Conservation (phyloP, 2,113 vertebrate species). For the Ptilonorhynchus violaceus region DNA sequence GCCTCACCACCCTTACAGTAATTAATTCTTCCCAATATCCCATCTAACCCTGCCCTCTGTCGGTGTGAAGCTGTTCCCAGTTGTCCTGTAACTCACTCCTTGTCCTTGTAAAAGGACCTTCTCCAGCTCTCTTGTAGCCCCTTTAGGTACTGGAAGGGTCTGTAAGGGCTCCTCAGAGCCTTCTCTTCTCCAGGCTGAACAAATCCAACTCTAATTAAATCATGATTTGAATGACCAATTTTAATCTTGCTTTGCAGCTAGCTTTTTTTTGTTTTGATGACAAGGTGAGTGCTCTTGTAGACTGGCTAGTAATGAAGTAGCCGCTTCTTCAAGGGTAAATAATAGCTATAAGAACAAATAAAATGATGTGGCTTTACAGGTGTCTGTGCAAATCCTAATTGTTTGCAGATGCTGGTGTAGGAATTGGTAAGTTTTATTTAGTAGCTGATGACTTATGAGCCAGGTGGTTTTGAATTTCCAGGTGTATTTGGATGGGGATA, state of each 20-base stretch:
- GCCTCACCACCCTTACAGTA: not conserved
- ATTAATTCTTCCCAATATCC: not conserved
- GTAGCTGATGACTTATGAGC: not conserved
- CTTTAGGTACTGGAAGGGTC: not conserved
- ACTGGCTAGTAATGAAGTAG: not conserved
- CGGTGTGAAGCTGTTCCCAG: not conserved
- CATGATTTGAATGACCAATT: not conserved
- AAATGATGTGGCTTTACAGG: not conserved
- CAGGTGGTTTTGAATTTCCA: not conserved
- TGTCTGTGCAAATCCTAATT: not conserved
- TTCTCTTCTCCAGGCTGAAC: not conserved
- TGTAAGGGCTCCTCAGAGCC: not conserved
- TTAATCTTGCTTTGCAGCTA: not conserved
- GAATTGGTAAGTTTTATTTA: not conserved
- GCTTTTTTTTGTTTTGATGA: not conserved
- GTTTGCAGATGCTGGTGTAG: not conserved
- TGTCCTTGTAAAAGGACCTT: not conserved
- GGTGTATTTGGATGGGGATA: not conserved
- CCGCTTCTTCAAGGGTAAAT: not conserved
- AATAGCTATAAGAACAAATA: not conserved
- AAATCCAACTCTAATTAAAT: not conserved
- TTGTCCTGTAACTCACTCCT: not conserved
- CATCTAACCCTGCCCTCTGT: not conserved
- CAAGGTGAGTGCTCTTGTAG: not conserved
- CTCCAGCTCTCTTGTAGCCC: not conserved